phyloP scores from a whole-genome alignment of 2,113 vertebrate species.

The Rynchops niger region DNA sequence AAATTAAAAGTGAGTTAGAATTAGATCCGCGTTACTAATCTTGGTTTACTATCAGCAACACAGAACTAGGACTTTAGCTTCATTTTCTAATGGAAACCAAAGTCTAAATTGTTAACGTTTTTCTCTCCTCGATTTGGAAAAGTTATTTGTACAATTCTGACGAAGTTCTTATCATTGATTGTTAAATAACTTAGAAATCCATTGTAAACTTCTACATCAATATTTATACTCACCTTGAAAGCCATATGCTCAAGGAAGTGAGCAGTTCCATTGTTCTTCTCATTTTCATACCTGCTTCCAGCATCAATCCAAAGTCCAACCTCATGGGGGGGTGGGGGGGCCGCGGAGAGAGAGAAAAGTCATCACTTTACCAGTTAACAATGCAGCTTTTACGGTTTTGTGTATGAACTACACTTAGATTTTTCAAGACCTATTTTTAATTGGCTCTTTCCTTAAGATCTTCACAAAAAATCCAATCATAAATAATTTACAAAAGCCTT shows the following conservation, averaged over 20 bases:
- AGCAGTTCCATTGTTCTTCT: slow-evolving; percentile 96
- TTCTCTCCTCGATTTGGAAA: neutral
- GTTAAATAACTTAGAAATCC: neutral
- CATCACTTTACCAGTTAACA: neutral
- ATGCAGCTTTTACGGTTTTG: neutral
- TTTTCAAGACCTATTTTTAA: neutral
- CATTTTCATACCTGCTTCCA: slow-evolving; percentile 96
- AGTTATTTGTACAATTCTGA: neutral
- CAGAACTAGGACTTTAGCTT: neutral
- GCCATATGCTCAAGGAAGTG: slow-evolving; percentile 99
- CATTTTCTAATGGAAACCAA: neutral
- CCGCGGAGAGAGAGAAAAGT: neutral
- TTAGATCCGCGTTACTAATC: neutral
- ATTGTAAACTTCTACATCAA: neutral
- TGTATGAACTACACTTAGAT: neutral
- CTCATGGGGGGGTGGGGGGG: slow-evolving; percentile 56
- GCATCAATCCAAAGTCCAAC: slow-evolving; percentile 99
- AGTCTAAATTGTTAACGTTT: neutral
- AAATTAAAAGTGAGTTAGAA: neutral
- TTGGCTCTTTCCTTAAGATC: neutral
- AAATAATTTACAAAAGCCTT: neutral
- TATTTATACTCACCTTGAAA: slow-evolving; percentile 86
- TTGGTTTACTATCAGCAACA: neutral
- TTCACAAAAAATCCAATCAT: neutral
- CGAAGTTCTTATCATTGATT: neutral